phyloP scores from a whole-genome alignment of 2,797 vertebrate genomes.

The Brachymystax lenok region DNA sequence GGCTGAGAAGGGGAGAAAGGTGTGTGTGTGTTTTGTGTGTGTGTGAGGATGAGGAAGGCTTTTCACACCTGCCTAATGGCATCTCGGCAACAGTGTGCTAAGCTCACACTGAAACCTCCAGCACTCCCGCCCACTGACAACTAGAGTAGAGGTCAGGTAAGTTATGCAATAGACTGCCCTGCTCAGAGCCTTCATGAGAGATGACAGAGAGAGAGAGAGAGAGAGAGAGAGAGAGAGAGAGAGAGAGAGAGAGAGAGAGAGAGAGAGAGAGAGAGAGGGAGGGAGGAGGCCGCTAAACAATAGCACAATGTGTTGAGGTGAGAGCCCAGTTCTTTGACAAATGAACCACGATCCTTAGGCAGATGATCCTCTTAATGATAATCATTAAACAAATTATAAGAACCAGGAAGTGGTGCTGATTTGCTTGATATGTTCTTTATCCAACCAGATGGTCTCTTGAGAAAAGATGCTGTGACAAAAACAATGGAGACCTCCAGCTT shows the following conservation, averaged over 20 bases:
- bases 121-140: neutral
- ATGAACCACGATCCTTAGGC: neutral
- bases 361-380: neutral
- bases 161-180: neutral
- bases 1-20: neutral
- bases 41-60: neutral
- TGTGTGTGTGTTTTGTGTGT: conserved; percentile 3
- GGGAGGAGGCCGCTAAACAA: neutral
- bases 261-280: no score
- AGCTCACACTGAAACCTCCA: conserved; percentile 2
- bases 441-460: neutral
- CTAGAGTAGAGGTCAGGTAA: neutral
- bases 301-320: neutral
- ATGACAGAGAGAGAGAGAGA: no score
- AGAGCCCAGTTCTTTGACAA: neutral
- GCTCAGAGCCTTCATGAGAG: no score
- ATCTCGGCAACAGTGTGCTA: neutral
- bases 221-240: no score
- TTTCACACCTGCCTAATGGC: neutral
- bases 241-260: no score
- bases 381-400: conserved; percentile 1
- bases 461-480: neutral
- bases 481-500: neutral
- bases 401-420: neutral
- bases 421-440: neutral